Evolutionary conservation across 2,797 vertebrate species (phyloP).

Genomic region (Poecilia velifera): DNA sequence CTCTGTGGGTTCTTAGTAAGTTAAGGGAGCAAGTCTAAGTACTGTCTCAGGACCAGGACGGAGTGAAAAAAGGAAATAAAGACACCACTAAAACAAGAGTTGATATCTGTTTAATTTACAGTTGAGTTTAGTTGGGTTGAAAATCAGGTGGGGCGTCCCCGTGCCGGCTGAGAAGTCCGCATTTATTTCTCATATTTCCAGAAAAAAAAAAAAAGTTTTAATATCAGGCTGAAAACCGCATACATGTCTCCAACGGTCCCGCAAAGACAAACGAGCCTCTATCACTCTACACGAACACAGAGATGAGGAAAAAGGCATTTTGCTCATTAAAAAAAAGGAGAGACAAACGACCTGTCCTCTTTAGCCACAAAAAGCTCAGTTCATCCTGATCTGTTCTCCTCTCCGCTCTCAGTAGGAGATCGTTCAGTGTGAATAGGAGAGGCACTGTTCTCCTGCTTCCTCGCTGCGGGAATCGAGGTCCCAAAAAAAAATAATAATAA

Average conservation of each 20-base stretch:
- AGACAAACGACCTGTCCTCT: conserved; percentile 30
- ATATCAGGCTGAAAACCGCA: not conserved
- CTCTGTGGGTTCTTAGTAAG: not conserved
- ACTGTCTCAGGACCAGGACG: not conserved
- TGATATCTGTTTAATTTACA: not conserved
- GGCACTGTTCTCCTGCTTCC: conserved; percentile 55
- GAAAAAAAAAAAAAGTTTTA: too few relatives aligned
- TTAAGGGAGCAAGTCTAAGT: not conserved
- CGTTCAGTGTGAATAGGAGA: conserved; percentile 46
- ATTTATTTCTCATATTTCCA: not conserved
- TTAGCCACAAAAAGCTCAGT: conserved; percentile 21
- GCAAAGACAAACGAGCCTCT: not conserved
- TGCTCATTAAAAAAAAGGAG: conserved; percentile 13
- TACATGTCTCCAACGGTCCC: not conserved
- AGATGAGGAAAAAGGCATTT: conserved; percentile 28
- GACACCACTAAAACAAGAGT: not conserved
- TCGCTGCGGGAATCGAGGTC: conserved; percentile 50
- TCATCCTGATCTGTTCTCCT: conserved; percentile 28
- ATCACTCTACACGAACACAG: conserved; percentile 18
- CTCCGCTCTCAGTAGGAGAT: conserved; percentile 34
- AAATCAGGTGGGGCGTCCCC: conserved; percentile 58
- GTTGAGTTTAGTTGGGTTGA: not conserved
- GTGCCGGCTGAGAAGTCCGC: conserved; percentile 37
- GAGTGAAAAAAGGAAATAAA: not conserved
- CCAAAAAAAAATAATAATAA: conserved; percentile 14